A percentile compares a stretch with the other conserved stretches of the same genome.
These are phyloP conservation scores for Temnothorax unifasciatus DNA, from an alignment of 2,888 invertebrate species.

Conservation along the genomic window DNA sequence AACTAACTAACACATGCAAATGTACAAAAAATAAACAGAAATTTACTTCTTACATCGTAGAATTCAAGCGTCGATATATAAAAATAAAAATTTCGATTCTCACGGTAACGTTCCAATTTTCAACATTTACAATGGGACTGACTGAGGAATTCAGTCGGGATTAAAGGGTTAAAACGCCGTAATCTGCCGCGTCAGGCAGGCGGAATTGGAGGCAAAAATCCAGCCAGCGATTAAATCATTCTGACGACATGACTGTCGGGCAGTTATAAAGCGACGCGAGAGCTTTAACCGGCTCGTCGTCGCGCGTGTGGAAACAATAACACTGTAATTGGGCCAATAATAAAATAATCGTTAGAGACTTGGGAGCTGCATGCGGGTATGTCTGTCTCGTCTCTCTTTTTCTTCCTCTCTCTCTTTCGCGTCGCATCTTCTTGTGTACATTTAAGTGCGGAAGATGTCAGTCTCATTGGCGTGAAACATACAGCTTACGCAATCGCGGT, in stretches of 20 bases:
- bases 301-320: slow-evolving; percentile 78
- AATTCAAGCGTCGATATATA: neutral
- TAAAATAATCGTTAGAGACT: slow-evolving; percentile 80
- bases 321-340: slow-evolving; percentile 82
- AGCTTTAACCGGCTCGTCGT: slow-evolving; percentile 74
- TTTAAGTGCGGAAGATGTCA: slow-evolving; percentile 7
- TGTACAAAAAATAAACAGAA: neutral
- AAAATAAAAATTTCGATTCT: neutral
- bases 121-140: neutral
- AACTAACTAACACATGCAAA: neutral
- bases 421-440: slow-evolving; percentile 6
- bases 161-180: slow-evolving; percentile 24
- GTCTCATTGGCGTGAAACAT: neutral
- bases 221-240: slow-evolving; percentile 71
- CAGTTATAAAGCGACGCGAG: slow-evolving; percentile 55
- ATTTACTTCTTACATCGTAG: neutral
- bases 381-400: slow-evolving; percentile 10
- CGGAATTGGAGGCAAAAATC: slow-evolving; percentile 63
- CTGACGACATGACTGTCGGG: slow-evolving; percentile 48
- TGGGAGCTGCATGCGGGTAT: slow-evolving; percentile 61
- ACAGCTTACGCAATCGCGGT: slow-evolving; percentile 34
- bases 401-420: slow-evolving; percentile 17
- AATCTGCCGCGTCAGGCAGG: slow-evolving; percentile 16
- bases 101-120: neutral
- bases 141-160: slow-evolving; percentile 28